These are phyloP conservation scores for Mesorhabditis belari DNA, from an alignment of 2,888 invertebrate species.

Conservation along the genomic window DNA sequence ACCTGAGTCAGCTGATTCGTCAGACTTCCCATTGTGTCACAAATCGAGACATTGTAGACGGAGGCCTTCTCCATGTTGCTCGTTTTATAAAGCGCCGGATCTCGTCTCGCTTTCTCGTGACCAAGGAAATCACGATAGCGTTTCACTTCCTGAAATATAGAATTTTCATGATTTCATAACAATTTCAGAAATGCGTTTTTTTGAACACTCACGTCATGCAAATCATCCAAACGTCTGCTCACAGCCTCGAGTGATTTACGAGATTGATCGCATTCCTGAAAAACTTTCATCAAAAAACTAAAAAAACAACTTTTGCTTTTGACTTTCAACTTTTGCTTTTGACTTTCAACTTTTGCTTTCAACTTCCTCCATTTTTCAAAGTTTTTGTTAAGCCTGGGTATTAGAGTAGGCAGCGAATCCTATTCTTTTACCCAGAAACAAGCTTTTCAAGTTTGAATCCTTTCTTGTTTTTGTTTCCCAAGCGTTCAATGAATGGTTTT, in stretches of 20 bases:
- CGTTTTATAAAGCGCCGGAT: conserved; percentile 38
- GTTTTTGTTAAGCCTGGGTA: too few species aligned
- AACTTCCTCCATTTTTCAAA: too few species aligned
- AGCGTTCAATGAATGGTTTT: too few species aligned
- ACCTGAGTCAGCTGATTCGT: conserved; percentile 32
- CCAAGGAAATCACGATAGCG: conserved; percentile 37
- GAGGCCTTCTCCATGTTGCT: conserved; percentile 26
- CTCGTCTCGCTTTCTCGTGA: conserved; percentile 34
- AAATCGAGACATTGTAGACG: conserved; percentile 31
- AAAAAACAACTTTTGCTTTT: too few species aligned
- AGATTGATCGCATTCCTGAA: conserved; percentile 41
- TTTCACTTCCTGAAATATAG: conserved; percentile 25
- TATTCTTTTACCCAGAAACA: too few species aligned
- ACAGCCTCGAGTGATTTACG: conserved; percentile 32
- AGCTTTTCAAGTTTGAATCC: too few species aligned
- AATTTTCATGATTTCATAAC: neutral
- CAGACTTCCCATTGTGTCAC: conserved; percentile 28
- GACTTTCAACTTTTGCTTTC: too few species aligned
- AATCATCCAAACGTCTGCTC: conserved; percentile 30
- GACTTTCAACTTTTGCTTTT: too few species aligned
- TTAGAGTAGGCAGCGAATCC: too few species aligned
- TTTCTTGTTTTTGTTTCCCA: too few species aligned
- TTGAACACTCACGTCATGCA: conserved; percentile 30
- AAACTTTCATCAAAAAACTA: too few species aligned
- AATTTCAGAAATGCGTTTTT: neutral